Evolutionary conservation across 2,888 invertebrate species (phyloP).

Genomic region (Hetaerina titia): DNA sequence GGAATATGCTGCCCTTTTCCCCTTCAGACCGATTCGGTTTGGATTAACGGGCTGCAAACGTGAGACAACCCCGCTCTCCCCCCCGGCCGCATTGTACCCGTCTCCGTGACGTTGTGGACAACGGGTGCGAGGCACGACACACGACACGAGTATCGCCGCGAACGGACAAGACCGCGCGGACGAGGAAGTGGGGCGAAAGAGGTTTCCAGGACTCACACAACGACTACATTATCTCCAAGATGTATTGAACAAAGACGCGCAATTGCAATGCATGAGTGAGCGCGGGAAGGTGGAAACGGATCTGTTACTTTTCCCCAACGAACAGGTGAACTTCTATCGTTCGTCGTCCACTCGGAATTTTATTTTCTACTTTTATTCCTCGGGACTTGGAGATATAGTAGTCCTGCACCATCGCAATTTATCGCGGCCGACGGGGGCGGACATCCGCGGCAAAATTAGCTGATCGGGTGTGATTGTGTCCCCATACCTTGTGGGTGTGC

Average conservation of each 20-base stretch:
- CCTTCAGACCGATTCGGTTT: background rate
- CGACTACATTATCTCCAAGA: slow-evolving; percentile 16
- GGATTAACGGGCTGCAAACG: slow-evolving; percentile 22
- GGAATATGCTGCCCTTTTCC: background rate
- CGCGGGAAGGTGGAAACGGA: background rate
- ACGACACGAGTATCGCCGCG: background rate
- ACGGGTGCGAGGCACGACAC: slow-evolving; percentile 32
- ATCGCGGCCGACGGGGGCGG: background rate
- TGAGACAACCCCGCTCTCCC: background rate
- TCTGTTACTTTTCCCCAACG: background rate
- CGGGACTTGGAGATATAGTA: background rate
- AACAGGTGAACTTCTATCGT: background rate
- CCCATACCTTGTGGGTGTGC: background rate
- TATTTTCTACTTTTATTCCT: background rate
- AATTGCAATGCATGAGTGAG: slow-evolving; percentile 27
- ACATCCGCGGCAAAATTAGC: slow-evolving; percentile 19
- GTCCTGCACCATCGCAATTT: background rate
- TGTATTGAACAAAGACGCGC: background rate
- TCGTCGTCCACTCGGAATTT: background rate
- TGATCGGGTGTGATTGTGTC: background rate
- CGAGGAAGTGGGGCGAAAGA: background rate
- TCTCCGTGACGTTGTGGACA: background rate
- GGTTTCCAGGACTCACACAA: background rate
- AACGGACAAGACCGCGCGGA: background rate
- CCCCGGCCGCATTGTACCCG: background rate